A percentile compares a stretch with the other conserved stretches of the same genome.
Conservation (phyloP, 2,797 vertebrate species). For the Rhinichthys osculus region DNA sequence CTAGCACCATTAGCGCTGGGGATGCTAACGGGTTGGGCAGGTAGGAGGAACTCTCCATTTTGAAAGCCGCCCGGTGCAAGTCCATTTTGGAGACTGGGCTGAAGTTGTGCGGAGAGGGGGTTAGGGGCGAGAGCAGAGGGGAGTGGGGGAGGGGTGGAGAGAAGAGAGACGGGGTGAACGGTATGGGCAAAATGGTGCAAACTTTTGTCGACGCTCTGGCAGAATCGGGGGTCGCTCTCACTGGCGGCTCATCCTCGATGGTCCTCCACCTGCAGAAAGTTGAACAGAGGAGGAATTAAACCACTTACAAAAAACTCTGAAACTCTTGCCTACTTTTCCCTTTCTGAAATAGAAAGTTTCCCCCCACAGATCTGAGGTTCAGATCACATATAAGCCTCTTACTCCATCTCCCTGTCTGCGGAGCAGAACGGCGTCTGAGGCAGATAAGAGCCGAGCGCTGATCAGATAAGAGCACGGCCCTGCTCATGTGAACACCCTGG, state of each 20-base stretch:
- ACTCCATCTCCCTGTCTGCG: slow-evolving; percentile 77
- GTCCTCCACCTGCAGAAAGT: slow-evolving; percentile 58
- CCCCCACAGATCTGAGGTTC: slow-evolving; percentile 56
- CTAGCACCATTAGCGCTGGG: slow-evolving; percentile 97
- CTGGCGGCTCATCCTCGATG: slow-evolving; percentile 55
- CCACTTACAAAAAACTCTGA: slow-evolving; percentile 21
- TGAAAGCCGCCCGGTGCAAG: slow-evolving; percentile 99
- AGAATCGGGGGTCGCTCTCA: slow-evolving; percentile 54
- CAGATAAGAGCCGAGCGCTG: slow-evolving; percentile 75
- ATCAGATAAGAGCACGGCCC: slow-evolving; percentile 77
- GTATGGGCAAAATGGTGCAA: slow-evolving; percentile 61
- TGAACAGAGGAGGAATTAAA: slow-evolving; percentile 33
- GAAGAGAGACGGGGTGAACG: slow-evolving; percentile 58
- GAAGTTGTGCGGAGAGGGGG: slow-evolving; percentile 63
- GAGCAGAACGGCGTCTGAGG: slow-evolving; percentile 82
- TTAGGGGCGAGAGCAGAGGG: slow-evolving; percentile 55
- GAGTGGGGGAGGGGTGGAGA: slow-evolving; percentile 62
- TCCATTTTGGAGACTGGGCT: slow-evolving; percentile 87
- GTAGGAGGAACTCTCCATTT: slow-evolving; percentile 99
- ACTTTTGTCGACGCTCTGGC: slow-evolving; percentile 44
- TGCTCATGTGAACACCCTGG: slow-evolving; percentile 65
- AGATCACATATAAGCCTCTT: slow-evolving; percentile 67
- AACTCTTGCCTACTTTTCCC: slow-evolving; percentile 51
- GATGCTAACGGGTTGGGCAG: slow-evolving; percentile 97
- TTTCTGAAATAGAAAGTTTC: slow-evolving; percentile 60